These are phyloP conservation scores for Heliothis peltigera DNA, from an alignment of 2,888 invertebrate genomes.

Conservation along the genomic window DNA sequence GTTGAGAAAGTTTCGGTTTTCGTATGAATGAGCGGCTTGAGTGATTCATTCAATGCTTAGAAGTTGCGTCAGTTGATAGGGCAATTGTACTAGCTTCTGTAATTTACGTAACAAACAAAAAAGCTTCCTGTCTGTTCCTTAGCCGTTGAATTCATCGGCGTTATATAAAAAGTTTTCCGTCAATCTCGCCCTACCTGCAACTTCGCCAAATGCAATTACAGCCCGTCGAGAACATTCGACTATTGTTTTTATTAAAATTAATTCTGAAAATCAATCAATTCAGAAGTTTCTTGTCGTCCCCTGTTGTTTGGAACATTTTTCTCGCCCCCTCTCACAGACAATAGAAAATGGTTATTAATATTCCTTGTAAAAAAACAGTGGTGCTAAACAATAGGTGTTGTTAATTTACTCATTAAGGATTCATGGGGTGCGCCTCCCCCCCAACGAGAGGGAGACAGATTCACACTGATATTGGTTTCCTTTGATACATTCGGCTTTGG, in stretches of 20 bases:
- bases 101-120: neutral
- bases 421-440: constrained; percentile 80
- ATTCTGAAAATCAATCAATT: constrained; percentile 89
- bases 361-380: constrained; percentile 86
- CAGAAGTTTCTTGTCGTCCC: constrained; percentile 73
- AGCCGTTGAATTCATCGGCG: constrained; percentile 41
- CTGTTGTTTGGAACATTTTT: constrained; percentile 68
- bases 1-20: constrained; percentile 50
- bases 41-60: constrained; percentile 45
- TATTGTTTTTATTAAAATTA: constrained; percentile 89
- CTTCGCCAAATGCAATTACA: constrained; percentile 77
- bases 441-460: constrained; percentile 66
- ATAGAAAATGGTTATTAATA: constrained; percentile 87
- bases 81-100: constrained; percentile 14
- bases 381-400: constrained; percentile 88
- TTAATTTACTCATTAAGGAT: constrained; percentile 89
- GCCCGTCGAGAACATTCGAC: constrained; percentile 81
- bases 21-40: constrained; percentile 49
- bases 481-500: constrained; percentile 67
- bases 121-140: constrained; percentile 13
- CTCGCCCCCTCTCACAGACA: constrained; percentile 76
- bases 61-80: constrained; percentile 20
- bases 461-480: constrained; percentile 64
- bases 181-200: constrained; percentile 49
- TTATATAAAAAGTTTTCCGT: constrained; percentile 47